Evolutionary conservation across 2,797 vertebrate genomes (phyloP).

Genomic region (Poeciliopsis turneri): DNA sequence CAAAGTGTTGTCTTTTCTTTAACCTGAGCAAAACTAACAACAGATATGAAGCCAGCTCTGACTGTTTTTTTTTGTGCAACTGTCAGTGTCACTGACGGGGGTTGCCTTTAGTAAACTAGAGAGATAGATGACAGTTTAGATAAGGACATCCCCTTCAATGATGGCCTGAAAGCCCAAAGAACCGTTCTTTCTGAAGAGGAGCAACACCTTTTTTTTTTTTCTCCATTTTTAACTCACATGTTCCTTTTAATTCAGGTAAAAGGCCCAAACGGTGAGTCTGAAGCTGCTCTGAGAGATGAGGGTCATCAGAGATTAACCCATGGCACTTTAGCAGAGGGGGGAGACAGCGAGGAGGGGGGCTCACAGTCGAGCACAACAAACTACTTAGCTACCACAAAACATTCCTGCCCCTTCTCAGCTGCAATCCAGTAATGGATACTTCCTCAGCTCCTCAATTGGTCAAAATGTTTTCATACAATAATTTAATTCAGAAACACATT

Average conservation of each 20-base stretch:
- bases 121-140: constrained; percentile 76
- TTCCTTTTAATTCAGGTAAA: constrained; percentile 83
- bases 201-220: constrained; percentile 52
- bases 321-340: constrained; percentile 78
- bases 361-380: constrained; percentile 74
- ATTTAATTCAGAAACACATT: constrained; percentile 92
- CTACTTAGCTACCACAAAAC: constrained; percentile 85
- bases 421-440: constrained; percentile 91
- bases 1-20: constrained; percentile 28
- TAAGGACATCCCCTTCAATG: constrained; percentile 67
- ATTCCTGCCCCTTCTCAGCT: constrained; percentile 81
- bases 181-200: constrained; percentile 63
- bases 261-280: constrained; percentile 67
- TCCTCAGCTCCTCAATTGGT: constrained; percentile 87
- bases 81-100: constrained; percentile 59
- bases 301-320: constrained; percentile 81
- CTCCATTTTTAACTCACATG: constrained; percentile 55
- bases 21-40: constrained; percentile 54
- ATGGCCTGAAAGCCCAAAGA: constrained; percentile 50
- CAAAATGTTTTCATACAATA: constrained; percentile 92
- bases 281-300: constrained; percentile 72
- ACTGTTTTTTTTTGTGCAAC: constrained; percentile 59
- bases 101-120: constrained; percentile 66
- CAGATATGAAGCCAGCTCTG: constrained; percentile 54
- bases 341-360: constrained; percentile 54